Evolutionary conservation across 2,113 vertebrate species (phyloP).

Genomic region (Chaenogobius annularis): DNA sequence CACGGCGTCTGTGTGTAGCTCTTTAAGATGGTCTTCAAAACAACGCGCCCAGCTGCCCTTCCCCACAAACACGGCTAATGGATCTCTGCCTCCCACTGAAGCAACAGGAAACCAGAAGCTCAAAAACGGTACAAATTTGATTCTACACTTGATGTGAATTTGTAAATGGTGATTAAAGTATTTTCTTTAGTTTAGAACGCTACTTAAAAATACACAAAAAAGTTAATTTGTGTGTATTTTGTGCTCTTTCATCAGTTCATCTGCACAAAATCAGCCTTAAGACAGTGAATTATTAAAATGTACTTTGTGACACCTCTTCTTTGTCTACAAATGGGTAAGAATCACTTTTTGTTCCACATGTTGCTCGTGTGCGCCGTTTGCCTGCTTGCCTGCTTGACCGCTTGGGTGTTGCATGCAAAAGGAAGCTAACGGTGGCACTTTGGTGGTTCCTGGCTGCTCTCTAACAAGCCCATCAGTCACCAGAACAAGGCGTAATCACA

Average conservation of each 20-base stretch:
- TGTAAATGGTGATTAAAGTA: background rate
- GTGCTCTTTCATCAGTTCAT: no score
- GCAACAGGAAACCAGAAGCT: background rate
- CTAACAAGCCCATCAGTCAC: slow-evolving; percentile 41
- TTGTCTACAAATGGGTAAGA: slow-evolving; percentile 43
- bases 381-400: no score
- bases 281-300: slow-evolving; percentile 27
- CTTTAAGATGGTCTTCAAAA: slow-evolving; percentile 23
- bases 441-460: slow-evolving; percentile 24
- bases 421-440: slow-evolving; percentile 12
- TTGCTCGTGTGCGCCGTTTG: background rate
- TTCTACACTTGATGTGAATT: background rate
- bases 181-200: background rate
- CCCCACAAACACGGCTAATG: slow-evolving; percentile 3
- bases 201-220: background rate
- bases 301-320: slow-evolving; percentile 22
- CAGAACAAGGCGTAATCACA: slow-evolving; percentile 26
- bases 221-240: background rate
- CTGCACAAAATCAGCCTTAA: background rate
- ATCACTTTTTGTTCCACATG: background rate
- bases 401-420: background rate
- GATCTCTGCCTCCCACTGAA: slow-evolving; percentile 20
- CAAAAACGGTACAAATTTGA: background rate
- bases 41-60: slow-evolving; percentile 30
- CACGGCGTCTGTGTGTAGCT: slow-evolving; percentile 1